A percentile compares a stretch with the other conserved stretches of the same genome.
Evolutionary conservation across 2,888 invertebrate genomes (phyloP).

Genomic region (Dorcus hopei): DNA sequence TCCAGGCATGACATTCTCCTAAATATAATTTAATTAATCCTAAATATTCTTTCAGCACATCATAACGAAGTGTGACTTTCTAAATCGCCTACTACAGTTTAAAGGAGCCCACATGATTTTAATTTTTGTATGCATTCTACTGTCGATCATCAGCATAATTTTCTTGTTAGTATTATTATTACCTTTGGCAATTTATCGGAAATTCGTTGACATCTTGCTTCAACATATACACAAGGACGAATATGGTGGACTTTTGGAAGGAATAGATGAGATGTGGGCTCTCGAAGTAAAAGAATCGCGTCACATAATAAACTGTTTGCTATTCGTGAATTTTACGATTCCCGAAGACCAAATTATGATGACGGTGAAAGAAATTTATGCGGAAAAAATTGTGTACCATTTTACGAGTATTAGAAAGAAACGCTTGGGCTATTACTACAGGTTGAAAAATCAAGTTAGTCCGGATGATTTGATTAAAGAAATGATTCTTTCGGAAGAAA

Average conservation of each 20-base stretch:
- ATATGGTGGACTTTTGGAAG: constrained; percentile 8
- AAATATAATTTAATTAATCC: neutral
- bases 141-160: neutral
- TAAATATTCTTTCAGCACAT: neutral
- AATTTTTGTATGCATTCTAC: neutral
- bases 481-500: constrained; percentile 5
- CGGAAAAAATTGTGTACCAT: neutral
- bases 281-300: constrained; percentile 6
- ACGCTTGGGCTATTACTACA: constrained; percentile 9
- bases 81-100: too few species aligned
- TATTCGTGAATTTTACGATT: constrained; percentile 6
- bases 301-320: constrained; percentile 9
- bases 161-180: neutral
- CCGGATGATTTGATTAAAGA: constrained; percentile 2
- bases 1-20: too few species aligned
- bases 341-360: constrained; percentile 5
- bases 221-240: constrained; percentile 6
- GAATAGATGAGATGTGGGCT: constrained; percentile 13
- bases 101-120: neutral
- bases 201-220: constrained; percentile 2
- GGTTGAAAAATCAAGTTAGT: constrained; percentile 1
- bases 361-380: constrained; percentile 3
- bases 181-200: constrained; percentile 7
- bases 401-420: constrained; percentile 5
- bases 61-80: neutral